Evolutionary conservation across 30 jellyfish, hydroid and myxozoan genomes (phyloP), one percentile per base, ranked within the genome.

Genomic region (Mastigias papua): DNA sequence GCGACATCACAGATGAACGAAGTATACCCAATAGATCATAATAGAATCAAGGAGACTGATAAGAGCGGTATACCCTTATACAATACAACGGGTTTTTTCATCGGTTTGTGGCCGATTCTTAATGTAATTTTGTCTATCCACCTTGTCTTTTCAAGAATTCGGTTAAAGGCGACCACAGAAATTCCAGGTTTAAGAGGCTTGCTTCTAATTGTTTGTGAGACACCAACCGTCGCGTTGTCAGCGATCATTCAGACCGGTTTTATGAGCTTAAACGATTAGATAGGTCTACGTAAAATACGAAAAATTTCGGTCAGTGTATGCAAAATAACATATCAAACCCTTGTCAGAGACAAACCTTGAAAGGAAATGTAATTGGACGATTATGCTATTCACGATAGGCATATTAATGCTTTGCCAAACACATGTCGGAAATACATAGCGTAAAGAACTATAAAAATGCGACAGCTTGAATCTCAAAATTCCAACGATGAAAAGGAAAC

Each of bases 41-140:
- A 54, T 54, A 19, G 27, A 54, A 54, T 54, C 27, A 54, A 3
- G 17, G 27, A 46, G 16, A 46, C 16, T 46, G 60, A 46, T 16
- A 25, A 63, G 42, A 27, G 74, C 37, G 74, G 74, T 27, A 37
- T 22, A 63, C 22, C 74, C 19, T 63, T 13, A 4, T 27, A 63
- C 74, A 63, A 63, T 63, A n/a, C 21, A 63, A 63, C 74, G 26
- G 67, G 23, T 42, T 5, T n/a, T 17, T 27, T 63, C 37, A 63
- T 63, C 42, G 74, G 74, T 27, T 63, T 25, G 74, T 27, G 74
- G 74, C 46, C 0, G 23, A 63, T 25, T 63, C 26, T 25, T 63
- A 63, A 63, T 63, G 23, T 25, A 37, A 63, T 63, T 63, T 23
- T 63, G 74, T 63, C 74, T 63, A 23, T 27, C 74, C 23, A 13